Evolutionary conservation across 1,140 invertebrate genomes (phyloP).

Genomic region (Drosophila sproati): DNA sequence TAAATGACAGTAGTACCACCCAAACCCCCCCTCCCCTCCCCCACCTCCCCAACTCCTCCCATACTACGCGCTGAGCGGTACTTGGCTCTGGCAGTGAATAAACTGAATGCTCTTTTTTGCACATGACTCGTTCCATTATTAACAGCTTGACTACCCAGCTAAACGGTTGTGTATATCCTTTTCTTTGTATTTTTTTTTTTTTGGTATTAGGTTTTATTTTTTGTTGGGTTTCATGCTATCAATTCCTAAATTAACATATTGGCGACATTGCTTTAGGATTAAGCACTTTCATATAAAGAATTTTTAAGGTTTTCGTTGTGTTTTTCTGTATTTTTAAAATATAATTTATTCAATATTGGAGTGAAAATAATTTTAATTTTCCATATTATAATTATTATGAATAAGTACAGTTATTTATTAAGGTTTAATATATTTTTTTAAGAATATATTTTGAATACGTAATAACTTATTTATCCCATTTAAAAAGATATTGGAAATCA

Average conservation of each 20-base stretch:
- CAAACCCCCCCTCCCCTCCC: neutral
- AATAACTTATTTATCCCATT: no score
- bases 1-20: slow-evolving; percentile 29
- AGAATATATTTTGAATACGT: no score
- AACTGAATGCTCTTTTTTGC: slow-evolving; percentile 40
- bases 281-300: no score
- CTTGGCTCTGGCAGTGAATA: slow-evolving; percentile 23
- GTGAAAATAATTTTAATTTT: no score
- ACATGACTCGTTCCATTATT: slow-evolving; percentile 33
- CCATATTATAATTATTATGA: no score
- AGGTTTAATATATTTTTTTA: no score
- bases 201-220: neutral
- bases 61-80: neutral
- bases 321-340: no score
- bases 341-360: no score
- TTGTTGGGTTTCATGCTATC: no score
- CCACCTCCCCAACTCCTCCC: neutral
- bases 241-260: neutral
- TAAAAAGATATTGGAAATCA: no score
- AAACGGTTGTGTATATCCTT: neutral
- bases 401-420: no score
- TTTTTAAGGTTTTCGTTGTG: no score
- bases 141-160: slow-evolving; percentile 23
- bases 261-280: neutral
- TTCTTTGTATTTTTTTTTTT: neutral